phyloP scores from a whole-genome alignment of 1,140 invertebrate genomes.

The Conus betulinus region DNA sequence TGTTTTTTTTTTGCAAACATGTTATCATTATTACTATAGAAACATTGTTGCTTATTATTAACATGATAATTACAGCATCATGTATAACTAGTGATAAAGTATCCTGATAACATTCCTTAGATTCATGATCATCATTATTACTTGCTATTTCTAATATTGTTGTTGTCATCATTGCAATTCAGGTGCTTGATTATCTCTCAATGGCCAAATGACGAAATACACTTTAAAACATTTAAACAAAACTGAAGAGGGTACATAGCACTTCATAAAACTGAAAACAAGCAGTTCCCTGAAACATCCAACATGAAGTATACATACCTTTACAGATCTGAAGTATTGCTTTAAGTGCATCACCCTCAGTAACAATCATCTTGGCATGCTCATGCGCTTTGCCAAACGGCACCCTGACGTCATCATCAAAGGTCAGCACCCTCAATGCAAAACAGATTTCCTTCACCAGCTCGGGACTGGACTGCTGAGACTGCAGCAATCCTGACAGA shows the following conservation, averaged over 20 bases:
- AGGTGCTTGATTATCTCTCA: background rate
- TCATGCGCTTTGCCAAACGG: slow-evolving; percentile 91
- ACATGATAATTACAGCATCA: no score
- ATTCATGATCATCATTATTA: no score
- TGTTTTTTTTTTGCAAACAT: no score
- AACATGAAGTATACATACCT: slow-evolving; percentile 76
- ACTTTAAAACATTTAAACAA: no score
- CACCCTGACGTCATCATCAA: slow-evolving; percentile 91
- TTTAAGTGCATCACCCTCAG: slow-evolving; percentile 80
- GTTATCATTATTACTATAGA: no score
- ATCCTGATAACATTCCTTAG: no score
- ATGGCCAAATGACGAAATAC: background rate
- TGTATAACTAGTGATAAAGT: no score
- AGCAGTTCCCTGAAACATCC: background rate
- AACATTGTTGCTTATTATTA: no score
- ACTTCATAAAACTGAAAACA: background rate
- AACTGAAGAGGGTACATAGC: no score
- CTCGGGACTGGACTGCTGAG: slow-evolving; percentile 48
- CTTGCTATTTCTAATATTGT: no score
- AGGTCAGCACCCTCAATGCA: slow-evolving; percentile 83
- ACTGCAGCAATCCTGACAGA: slow-evolving; percentile 60
- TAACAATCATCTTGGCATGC: slow-evolving; percentile 87
- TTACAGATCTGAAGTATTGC: slow-evolving; percentile 82
- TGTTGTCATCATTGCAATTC: no score
- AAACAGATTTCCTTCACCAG: slow-evolving; percentile 80